Evolutionary conservation across 2,797 vertebrate species (phyloP).

Genomic region (Paedocypris micromegethes): DNA sequence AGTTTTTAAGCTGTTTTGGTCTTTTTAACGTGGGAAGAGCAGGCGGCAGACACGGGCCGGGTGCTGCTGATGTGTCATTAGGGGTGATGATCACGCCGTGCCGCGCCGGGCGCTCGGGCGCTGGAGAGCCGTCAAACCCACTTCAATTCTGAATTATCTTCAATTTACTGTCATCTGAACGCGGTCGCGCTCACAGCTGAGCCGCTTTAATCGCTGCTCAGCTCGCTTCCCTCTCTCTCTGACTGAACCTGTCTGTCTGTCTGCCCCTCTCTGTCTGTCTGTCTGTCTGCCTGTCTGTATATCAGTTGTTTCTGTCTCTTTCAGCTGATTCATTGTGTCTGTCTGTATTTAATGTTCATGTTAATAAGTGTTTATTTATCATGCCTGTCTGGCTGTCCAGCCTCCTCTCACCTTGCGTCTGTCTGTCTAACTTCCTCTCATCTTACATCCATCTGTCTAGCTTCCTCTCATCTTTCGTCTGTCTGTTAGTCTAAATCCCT

Average conservation of each 20-base stretch:
- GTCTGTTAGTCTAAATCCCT: neutral
- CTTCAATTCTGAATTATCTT: slow-evolving; percentile 45
- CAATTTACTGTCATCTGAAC: slow-evolving; percentile 47
- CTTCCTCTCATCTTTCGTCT: neutral
- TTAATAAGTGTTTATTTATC: neutral
- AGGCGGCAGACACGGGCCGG: slow-evolving; percentile 3
- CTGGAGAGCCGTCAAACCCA: slow-evolving; percentile 45
- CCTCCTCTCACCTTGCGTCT: neutral
- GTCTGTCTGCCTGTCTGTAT: neutral
- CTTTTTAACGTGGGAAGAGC: slow-evolving; percentile 19
- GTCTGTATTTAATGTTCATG: neutral
- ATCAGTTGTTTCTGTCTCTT: neutral
- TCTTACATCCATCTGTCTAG: neutral
- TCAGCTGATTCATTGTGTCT: neutral
- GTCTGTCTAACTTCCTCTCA: neutral
- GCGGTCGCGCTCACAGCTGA: slow-evolving; percentile 45
- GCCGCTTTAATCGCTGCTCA: slow-evolving; percentile 42
- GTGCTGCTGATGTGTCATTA: slow-evolving; percentile 38
- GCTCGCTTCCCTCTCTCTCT: neutral
- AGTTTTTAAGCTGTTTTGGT: slow-evolving; percentile 26
- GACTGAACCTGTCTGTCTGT: neutral
- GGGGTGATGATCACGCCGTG: slow-evolving; percentile 31
- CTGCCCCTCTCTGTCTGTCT: neutral
- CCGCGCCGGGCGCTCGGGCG: slow-evolving; percentile 23
- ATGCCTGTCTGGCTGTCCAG: neutral